These are phyloP conservation scores for Enhydra lutris DNA, from an alignment of 2,113 vertebrate genomes.

Conservation along the genomic window DNA sequence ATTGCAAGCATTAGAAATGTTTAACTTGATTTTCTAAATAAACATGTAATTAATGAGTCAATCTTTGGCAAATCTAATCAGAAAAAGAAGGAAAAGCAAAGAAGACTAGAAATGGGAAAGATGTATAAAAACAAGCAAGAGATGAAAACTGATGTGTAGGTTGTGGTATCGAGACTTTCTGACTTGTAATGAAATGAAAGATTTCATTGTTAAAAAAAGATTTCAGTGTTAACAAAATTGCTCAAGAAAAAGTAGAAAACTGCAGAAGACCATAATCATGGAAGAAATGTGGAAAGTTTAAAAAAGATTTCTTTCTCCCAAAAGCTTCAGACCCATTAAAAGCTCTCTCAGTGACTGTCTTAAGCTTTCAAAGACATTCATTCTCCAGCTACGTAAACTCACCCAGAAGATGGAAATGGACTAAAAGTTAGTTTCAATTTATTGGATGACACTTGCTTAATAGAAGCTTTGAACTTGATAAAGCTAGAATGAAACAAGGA, in stretches of 20 bases:
- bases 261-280: not conserved
- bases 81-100: not conserved
- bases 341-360: not conserved
- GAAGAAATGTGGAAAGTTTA: not conserved
- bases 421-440: not conserved
- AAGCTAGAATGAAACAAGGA: not conserved
- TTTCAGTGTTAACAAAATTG: not conserved
- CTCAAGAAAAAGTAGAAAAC: not conserved
- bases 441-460: not conserved
- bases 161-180: not conserved
- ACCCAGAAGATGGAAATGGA: not conserved
- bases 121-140: not conserved
- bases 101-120: not conserved
- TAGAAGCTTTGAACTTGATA: not conserved
- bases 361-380: not conserved
- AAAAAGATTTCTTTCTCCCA: not conserved
- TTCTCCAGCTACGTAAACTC: not conserved
- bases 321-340: not conserved
- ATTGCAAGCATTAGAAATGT: too few species aligned
- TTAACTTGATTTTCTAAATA: not conserved
- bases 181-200: not conserved
- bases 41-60: not conserved
- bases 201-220: too few species aligned
- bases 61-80: not conserved
- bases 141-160: not conserved